Evolutionary conservation across 2,113 vertebrate species (phyloP).

Genomic region (Tor tambroides): DNA sequence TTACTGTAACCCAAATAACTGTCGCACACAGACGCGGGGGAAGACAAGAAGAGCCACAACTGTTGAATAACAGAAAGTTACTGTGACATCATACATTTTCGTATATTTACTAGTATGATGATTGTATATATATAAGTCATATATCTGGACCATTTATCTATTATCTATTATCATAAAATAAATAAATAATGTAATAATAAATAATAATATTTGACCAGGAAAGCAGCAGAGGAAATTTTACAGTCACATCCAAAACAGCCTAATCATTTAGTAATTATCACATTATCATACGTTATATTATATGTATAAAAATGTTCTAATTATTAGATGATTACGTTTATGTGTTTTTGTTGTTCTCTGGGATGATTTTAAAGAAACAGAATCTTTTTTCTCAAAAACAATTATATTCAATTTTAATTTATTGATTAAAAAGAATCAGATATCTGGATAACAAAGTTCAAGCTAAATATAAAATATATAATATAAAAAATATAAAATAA

Average conservation of each 20-base stretch:
- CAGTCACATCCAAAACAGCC: background rate
- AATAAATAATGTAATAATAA: too few species aligned
- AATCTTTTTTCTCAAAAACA: background rate
- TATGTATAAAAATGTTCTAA: background rate
- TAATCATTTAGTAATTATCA: background rate
- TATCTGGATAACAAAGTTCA: too few species aligned
- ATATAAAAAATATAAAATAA: too few species aligned
- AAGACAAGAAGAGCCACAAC: background rate
- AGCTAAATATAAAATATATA: too few species aligned
- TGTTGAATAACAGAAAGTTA: slow-evolving; percentile 12
- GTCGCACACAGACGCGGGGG: background rate
- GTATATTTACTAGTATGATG: too few species aligned
- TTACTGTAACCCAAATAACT: background rate
- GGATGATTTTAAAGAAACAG: too few species aligned
- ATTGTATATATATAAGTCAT: too few species aligned
- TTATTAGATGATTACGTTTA: background rate
- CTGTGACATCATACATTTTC: background rate
- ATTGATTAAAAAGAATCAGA: background rate
- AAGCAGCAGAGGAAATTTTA: background rate
- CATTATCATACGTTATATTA: background rate
- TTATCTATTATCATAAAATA: too few species aligned
- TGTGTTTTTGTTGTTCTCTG: background rate
- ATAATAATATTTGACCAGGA: background rate
- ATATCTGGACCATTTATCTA: too few species aligned
- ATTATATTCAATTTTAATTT: background rate